Evolutionary conservation across 1,140 invertebrate species (phyloP), one percentile per base, ranked within the genome.

Genomic region (Drosophila teissieri): DNA sequence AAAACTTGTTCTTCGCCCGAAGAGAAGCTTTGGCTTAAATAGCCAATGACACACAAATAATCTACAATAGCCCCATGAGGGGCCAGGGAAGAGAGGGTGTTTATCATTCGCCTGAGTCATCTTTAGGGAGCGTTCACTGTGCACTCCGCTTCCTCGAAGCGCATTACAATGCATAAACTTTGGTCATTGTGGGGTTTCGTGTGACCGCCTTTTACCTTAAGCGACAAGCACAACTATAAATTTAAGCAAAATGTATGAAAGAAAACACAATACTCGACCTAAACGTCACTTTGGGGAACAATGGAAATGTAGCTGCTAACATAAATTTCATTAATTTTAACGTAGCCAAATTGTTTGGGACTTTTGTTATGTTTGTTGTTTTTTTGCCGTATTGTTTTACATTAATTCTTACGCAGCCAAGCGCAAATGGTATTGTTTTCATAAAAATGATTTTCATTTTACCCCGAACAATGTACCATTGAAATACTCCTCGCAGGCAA

Each of bases 301-400:
- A 86, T 86, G 49, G 34, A 51, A 65, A 53, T 77, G 36, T 31
- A 58, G 34, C 53, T 51, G 46, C 52, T 15, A 78, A 65, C 60
- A 64, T 64, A 88, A 85, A 85, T 86, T 86, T 78, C 83, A 83
- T 86, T 86, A 88, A 86, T 76, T 88, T 75, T 76, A 48, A 44
- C 61, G 31, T 36, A 48, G 39, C 54, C 51, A 79, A 88, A 73
- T 76, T 83, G 79, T 79, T 82, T 57, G 42, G 22, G 44, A 22
- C 72, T 69, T 65, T 63, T 60, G 22, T 49, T 49, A 37, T 48
- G 67, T 49, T 49, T n/a, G n/a, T n/a, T n/a, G n/a, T n/a, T 54
- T 12, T 51, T 14, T 17, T 73, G 31, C 22, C 24, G 12, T 22
- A 36, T 31, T 54, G n/a, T 64, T 49, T 27, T 65, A 15, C 19